Conservation (phyloP, 2,888 invertebrate genomes). For the Hydrotaea diabolus region DNA sequence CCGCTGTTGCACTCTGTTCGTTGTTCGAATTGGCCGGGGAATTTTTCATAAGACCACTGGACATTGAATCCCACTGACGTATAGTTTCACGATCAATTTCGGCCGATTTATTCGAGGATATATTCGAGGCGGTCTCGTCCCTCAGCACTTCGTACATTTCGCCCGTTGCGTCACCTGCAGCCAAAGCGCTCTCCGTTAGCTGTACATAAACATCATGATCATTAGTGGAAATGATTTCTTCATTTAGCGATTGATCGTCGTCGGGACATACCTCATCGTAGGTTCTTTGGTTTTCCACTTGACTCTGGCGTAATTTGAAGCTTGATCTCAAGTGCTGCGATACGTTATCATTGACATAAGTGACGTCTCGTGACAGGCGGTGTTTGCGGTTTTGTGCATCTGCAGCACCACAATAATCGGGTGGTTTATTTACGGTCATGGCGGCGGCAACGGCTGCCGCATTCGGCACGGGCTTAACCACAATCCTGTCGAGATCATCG, state of each 20-base stretch:
- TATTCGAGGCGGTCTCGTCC: conserved; percentile 76
- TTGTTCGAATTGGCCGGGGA: conserved; percentile 59
- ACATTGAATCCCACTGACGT: conserved; percentile 94
- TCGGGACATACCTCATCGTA: conserved; percentile 59
- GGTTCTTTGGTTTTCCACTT: conserved; percentile 11
- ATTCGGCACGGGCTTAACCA: conserved; percentile 52
- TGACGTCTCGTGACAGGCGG: conserved; percentile 85
- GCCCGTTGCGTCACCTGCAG: conserved; percentile 69
- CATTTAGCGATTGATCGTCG: conserved; percentile 45
- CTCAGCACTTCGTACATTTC: conserved; percentile 80
- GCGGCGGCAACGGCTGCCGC: not conserved
- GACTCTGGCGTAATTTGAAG: conserved; percentile 69
- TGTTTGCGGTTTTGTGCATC: conserved; percentile 54
- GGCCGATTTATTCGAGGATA: conserved; percentile 81
- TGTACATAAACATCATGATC: conserved; percentile 79
- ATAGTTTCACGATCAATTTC: conserved; percentile 92
- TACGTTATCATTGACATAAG: conserved; percentile 89
- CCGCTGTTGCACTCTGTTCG: conserved; percentile 53
- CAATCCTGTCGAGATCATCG: conserved; percentile 88
- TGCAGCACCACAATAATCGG: not conserved
- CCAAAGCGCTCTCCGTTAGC: conserved; percentile 68
- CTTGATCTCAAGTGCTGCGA: conserved; percentile 79
- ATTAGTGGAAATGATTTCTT: conserved; percentile 49
- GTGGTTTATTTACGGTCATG: not conserved
- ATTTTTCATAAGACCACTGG: conserved; percentile 87